Percentiles rank a stretch among this genome's conserved stretches.
phyloP scores from a whole-genome alignment of 2,797 vertebrate genomes.

The Myotis planiceps region DNA sequence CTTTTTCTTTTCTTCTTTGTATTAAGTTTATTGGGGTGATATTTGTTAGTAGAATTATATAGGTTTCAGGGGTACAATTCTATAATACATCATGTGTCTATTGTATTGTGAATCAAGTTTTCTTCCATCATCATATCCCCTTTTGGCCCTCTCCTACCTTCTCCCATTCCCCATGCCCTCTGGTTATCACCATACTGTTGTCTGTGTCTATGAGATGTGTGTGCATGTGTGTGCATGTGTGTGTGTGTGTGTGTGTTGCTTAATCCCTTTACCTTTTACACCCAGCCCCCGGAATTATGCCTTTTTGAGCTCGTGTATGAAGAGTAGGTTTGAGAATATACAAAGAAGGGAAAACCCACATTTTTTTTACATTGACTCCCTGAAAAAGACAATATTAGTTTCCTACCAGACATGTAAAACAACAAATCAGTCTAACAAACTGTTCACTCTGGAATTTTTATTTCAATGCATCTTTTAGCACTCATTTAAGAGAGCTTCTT shows the following conservation, averaged over 20 bases:
- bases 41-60: neutral
- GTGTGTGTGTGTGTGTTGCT: neutral
- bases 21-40: neutral
- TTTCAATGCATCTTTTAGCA: neutral
- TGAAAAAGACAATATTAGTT: conserved; percentile 6
- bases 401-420: neutral
- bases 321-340: neutral
- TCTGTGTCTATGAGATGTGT: neutral
- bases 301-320: neutral
- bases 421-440: neutral
- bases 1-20: neutral
- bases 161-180: neutral
- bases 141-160: neutral
- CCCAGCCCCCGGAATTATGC: neutral
- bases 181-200: neutral
- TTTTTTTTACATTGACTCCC: neutral
- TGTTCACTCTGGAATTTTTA: conserved; percentile 50
- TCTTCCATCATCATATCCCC: neutral
- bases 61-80: neutral
- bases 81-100: neutral
- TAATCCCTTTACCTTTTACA: neutral
- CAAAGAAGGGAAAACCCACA: neutral
- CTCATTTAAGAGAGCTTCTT: neutral
- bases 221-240: neutral
- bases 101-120: neutral